Percentiles rank a stretch among this genome's conserved stretches.
Evolutionary conservation across 2,113 vertebrate species (phyloP).

Genomic region (Triplophysa rosa): DNA sequence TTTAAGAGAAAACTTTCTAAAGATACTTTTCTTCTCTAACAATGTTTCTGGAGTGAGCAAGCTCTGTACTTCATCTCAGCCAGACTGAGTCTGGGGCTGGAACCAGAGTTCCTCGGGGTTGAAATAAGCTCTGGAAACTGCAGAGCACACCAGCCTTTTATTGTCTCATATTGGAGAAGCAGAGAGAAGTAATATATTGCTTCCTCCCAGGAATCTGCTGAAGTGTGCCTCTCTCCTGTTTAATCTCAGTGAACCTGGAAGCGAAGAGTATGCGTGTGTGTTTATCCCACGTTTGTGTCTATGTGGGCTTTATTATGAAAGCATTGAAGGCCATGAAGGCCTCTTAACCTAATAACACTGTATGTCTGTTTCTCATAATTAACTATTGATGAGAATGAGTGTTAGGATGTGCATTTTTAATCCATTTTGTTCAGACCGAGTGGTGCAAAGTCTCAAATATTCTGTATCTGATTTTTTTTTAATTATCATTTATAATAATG

Average conservation of each 20-base stretch:
- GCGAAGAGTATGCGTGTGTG: constrained; percentile 18
- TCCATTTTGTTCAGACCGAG: constrained; percentile 2
- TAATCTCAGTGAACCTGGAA: constrained; percentile 45
- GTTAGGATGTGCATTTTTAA: constrained; percentile 10
- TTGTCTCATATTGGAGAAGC: constrained; percentile 66
- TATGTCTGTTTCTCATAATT: constrained; percentile 29
- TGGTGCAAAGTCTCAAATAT: constrained; percentile 10
- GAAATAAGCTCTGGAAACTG: constrained; percentile 49
- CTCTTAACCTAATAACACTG: constrained; percentile 14
- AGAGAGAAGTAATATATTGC: constrained; percentile 69
- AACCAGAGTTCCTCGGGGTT: constrained; percentile 38
- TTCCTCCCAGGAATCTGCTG: constrained; percentile 60
- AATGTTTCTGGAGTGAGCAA: background rate
- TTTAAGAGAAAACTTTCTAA: background rate
- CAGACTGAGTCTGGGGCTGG: constrained; percentile 11
- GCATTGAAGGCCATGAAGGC: background rate
- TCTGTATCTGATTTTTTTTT: background rate
- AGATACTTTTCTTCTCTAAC: background rate
- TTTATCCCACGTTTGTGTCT: constrained; percentile 4
- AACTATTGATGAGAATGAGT: constrained; percentile 38
- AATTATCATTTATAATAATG: constrained; percentile 24
- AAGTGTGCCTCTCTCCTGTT: constrained; percentile 45
- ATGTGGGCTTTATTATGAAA: constrained; percentile 10
- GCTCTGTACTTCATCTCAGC: constrained; percentile 9
- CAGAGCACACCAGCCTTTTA: constrained; percentile 63